These are phyloP conservation scores for Ophioninae sp. DNA, from an alignment of 2,888 invertebrate species.

Conservation along the genomic window DNA sequence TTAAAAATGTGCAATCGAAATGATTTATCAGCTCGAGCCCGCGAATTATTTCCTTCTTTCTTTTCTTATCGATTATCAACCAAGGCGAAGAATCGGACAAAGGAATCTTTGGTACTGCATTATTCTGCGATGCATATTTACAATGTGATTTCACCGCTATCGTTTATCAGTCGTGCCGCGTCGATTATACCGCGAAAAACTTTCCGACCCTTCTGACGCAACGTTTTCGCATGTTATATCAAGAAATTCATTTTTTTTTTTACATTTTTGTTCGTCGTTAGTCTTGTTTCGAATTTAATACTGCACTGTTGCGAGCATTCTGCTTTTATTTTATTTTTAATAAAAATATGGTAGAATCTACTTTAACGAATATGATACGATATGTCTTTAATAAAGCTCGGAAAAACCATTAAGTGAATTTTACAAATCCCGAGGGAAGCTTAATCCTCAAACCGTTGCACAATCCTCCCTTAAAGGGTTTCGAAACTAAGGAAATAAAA, in stretches of 20 bases:
- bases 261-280: background rate
- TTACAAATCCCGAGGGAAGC: too few relatives aligned
- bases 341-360: too few relatives aligned
- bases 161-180: background rate
- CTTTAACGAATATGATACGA: too few relatives aligned
- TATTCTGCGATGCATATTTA: constrained; percentile 1
- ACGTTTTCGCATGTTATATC: background rate
- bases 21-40: background rate
- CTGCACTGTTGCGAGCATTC: too few relatives aligned
- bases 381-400: too few relatives aligned
- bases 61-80: background rate
- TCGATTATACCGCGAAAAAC: constrained; percentile 6
- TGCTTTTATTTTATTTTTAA: too few relatives aligned
- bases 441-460: too few relatives aligned
- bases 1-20: constrained; percentile 1
- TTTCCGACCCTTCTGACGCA: background rate
- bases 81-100: background rate
- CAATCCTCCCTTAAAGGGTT: too few relatives aligned
- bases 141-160: background rate
- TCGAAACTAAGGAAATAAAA: too few relatives aligned
- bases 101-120: background rate
- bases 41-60: background rate
- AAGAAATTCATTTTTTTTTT: background rate
- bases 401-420: too few relatives aligned
- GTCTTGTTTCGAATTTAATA: background rate